Conservation (phyloP, 2,113 vertebrate genomes). For the Zeus faber region DNA sequence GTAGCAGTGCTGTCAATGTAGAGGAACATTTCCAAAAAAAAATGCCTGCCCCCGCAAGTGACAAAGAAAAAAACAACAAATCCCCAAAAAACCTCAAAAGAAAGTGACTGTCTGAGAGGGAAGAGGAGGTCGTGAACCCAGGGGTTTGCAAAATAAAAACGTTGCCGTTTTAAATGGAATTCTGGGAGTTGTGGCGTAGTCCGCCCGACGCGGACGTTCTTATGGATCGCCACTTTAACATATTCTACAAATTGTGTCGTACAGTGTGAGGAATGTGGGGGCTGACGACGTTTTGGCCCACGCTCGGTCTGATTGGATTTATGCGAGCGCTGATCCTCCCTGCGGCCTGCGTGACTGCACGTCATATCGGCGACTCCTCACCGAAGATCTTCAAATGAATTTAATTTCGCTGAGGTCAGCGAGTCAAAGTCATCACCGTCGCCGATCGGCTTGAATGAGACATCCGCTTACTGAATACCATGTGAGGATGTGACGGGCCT, state of each 20-base stretch:
- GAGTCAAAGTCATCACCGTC: constrained; percentile 57
- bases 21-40: too few species aligned
- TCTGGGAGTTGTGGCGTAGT: too few species aligned
- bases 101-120: too few species aligned
- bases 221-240: too few species aligned
- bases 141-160: too few species aligned
- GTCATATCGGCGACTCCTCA: constrained; percentile 51
- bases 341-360: constrained; percentile 38
- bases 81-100: too few species aligned
- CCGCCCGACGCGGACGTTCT: too few species aligned
- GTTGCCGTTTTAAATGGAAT: too few species aligned
- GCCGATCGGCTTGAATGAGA: constrained; percentile 55
- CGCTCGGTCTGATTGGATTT: constrained; percentile 53
- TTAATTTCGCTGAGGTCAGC: constrained; percentile 44
- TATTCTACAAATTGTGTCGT: constrained; percentile 35
- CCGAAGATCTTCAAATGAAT: constrained; percentile 44
- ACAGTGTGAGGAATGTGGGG: constrained; percentile 45
- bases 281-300: constrained; percentile 51
- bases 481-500: constrained; percentile 49
- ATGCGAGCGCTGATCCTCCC: constrained; percentile 42
- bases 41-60: too few species aligned
- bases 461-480: constrained; percentile 56
- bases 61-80: too few species aligned
- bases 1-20: too few species aligned
- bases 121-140: too few species aligned